phyloP scores from a whole-genome alignment of 1,140 invertebrate species.

The Papilio polytes region DNA sequence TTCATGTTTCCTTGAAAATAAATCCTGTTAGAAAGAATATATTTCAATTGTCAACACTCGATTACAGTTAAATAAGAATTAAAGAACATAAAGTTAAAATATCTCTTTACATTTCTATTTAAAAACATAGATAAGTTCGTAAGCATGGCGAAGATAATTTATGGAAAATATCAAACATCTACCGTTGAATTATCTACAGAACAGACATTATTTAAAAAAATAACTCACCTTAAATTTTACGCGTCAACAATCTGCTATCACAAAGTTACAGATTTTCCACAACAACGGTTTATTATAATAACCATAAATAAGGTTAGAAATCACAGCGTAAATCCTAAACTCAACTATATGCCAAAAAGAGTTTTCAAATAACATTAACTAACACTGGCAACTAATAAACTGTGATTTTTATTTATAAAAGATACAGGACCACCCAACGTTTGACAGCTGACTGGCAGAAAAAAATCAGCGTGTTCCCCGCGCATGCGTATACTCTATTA shows the following conservation, averaged over 20 bases:
- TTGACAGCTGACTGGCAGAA: slow-evolving; percentile 66
- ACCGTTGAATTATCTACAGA: background rate
- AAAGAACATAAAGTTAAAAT: background rate
- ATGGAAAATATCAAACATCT: no score
- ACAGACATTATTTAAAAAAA: background rate
- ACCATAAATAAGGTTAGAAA: background rate
- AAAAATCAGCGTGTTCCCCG: slow-evolving; percentile 46
- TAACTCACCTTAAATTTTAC: background rate
- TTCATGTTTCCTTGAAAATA: background rate
- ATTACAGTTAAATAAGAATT: background rate
- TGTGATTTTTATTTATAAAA: background rate
- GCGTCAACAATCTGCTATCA: slow-evolving; percentile 14
- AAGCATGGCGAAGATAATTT: background rate
- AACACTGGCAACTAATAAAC: background rate
- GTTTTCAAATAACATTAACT: background rate
- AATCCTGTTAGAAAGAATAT: background rate
- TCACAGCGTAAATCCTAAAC: background rate
- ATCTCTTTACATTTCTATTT: no score
- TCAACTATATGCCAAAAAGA: slow-evolving; percentile 35
- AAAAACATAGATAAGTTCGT: background rate
- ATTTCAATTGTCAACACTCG: background rate
- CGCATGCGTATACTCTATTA: slow-evolving; percentile 54
- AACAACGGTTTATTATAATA: slow-evolving; percentile 2
- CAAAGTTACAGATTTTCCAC: background rate
- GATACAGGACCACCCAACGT: slow-evolving; percentile 49